A percentile compares a stretch with the other conserved stretches of the same genome.
Conservation (phyloP, 2,888 invertebrate species). For the Gymnoscelis rufifasciata region DNA sequence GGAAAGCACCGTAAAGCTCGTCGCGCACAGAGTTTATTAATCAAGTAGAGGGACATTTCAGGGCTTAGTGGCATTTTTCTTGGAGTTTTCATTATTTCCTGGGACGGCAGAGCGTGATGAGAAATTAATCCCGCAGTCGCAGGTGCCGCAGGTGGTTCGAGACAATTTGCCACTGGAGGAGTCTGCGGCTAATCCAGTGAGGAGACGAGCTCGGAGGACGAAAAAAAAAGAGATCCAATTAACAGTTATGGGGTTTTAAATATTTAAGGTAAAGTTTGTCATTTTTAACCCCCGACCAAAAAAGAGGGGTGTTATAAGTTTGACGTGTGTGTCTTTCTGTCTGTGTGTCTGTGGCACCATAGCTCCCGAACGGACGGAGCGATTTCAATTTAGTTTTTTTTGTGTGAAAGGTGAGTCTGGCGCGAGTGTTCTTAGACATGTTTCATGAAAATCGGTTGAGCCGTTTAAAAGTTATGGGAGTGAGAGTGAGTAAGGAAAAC, state of each 20-base stretch:
- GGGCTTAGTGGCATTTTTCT: conserved; percentile 69
- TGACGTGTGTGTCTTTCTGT: too few species aligned
- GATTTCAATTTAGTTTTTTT: too few species aligned
- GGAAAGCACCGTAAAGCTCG: conserved; percentile 39
- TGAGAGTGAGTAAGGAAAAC: too few species aligned
- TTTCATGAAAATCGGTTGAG: too few species aligned
- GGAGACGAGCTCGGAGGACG: conserved; percentile 21
- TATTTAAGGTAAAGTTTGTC: too few species aligned
- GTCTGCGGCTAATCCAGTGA: conserved; percentile 40
- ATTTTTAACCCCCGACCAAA: too few species aligned
- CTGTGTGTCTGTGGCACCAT: too few species aligned
- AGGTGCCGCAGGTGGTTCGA: conserved; percentile 64
- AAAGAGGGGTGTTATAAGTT: too few species aligned
- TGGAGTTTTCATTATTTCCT: conserved; percentile 64
- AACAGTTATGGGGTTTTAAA: conserved; percentile 1
- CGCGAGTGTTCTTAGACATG: too few species aligned
- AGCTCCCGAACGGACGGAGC: too few species aligned
- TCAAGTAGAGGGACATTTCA: conserved; percentile 57
- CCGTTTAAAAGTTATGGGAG: too few species aligned
- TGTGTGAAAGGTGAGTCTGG: too few species aligned
- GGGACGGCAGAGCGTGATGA: conserved; percentile 66
- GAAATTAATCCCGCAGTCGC: conserved; percentile 73
- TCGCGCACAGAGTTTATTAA: conserved; percentile 62
- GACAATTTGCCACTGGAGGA: conserved; percentile 49
- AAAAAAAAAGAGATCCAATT: conserved; percentile 10